Evolutionary conservation across 2,888 invertebrate genomes (phyloP).

Genomic region (Biston betularia): DNA sequence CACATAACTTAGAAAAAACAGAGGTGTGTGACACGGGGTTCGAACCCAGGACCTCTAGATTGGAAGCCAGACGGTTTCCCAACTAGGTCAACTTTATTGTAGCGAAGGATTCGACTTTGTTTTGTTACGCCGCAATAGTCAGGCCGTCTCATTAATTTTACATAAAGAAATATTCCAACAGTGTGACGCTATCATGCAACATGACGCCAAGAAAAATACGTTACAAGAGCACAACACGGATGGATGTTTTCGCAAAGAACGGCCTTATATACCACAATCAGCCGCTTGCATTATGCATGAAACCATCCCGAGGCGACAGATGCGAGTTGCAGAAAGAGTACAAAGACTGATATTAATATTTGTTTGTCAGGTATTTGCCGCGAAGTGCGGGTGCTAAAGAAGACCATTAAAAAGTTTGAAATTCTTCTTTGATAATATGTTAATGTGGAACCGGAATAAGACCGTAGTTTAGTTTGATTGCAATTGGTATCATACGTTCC

Average conservation of each 20-base stretch:
- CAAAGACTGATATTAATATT: slow-evolving; percentile 66
- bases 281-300: slow-evolving; percentile 82
- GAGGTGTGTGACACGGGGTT: too few relatives aligned
- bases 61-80: too few relatives aligned
- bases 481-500: too few relatives aligned
- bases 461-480: neutral
- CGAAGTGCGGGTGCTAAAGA: slow-evolving; percentile 16
- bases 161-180: slow-evolving; percentile 23
- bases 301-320: slow-evolving; percentile 73
- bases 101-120: too few relatives aligned
- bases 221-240: slow-evolving; percentile 52
- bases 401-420: neutral
- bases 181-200: slow-evolving; percentile 47
- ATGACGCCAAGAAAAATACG: slow-evolving; percentile 49
- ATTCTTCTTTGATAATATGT: neutral
- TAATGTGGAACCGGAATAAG: too few relatives aligned
- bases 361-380: slow-evolving; percentile 64
- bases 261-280: slow-evolving; percentile 77
- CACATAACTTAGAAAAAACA: too few relatives aligned
- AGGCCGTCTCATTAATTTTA: too few relatives aligned
- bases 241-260: slow-evolving; percentile 74
- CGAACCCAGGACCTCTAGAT: too few relatives aligned
- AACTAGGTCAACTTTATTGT: too few relatives aligned
- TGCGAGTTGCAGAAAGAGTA: slow-evolving; percentile 62
- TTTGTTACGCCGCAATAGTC: too few relatives aligned